These are phyloP conservation scores for Sphyrna mokarran DNA, from an alignment of 2,113 vertebrate species.

Conservation along the genomic window DNA sequence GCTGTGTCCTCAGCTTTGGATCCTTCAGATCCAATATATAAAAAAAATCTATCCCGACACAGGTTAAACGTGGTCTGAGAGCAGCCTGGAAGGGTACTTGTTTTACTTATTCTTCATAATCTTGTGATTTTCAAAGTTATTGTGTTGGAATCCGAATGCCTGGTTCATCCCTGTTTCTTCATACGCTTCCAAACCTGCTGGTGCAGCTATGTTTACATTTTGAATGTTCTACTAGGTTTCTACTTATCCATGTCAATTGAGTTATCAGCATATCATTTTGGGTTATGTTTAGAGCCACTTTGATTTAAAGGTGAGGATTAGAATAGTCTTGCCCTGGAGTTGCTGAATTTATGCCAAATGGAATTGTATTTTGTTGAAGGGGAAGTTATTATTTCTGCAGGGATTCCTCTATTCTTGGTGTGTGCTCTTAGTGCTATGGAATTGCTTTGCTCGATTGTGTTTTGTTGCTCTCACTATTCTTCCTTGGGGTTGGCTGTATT, in stretches of 20 bases:
- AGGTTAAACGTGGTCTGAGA: background rate
- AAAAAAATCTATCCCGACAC: background rate
- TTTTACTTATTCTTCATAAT: background rate
- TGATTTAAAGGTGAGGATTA: background rate
- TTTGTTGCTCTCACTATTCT: background rate
- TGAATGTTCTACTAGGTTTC: background rate
- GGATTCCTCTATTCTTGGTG: background rate
- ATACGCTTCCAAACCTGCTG: background rate
- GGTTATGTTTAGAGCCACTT: background rate
- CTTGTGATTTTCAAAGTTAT: background rate
- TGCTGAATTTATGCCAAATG: background rate
- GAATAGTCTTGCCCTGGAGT: background rate
- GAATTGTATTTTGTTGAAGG: background rate
- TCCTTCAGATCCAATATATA: background rate
- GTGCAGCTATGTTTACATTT: background rate
- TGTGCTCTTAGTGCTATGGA: background rate
- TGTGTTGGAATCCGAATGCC: background rate
- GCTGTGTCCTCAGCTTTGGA: background rate
- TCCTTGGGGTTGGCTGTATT: background rate
- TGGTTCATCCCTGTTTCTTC: background rate
- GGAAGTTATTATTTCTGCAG: background rate
- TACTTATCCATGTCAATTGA: background rate
- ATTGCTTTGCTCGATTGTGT: background rate
- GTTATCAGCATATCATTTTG: background rate
- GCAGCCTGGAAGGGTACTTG: background rate